A percentile compares a stretch with the other conserved stretches of the same genome.
These are phyloP conservation scores for Cyprinella venusta DNA, from an alignment of 2,797 vertebrate genomes.

Conservation along the genomic window DNA sequence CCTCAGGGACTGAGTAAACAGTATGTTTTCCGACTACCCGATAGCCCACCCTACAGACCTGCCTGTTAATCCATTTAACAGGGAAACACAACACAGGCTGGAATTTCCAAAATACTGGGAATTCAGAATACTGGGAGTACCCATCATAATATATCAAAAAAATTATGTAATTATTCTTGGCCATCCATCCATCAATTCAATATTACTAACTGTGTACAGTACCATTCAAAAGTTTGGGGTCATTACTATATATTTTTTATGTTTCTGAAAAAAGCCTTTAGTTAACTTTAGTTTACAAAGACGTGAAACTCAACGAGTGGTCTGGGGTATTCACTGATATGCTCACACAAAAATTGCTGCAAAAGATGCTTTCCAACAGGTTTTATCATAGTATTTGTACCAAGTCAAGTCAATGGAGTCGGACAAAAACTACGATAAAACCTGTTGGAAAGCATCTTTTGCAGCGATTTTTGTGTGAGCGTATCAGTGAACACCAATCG, in stretches of 20 bases:
- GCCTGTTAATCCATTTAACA: constrained; percentile 55
- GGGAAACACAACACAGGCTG: not conserved
- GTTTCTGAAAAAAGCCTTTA: not conserved
- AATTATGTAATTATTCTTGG: not conserved
- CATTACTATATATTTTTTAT: not conserved
- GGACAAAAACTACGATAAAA: no score
- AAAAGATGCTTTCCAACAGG: no score
- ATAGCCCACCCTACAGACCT: constrained; percentile 23
- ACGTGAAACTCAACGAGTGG: no score
- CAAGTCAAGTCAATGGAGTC: no score
- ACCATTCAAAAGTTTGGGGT: not conserved
- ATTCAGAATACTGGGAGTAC: not conserved
- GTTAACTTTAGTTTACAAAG: no score
- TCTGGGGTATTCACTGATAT: no score
- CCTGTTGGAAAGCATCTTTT: no score
- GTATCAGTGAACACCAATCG: no score
- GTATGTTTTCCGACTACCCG: constrained; percentile 30
- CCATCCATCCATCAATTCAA: not conserved
- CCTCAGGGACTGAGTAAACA: constrained; percentile 36
- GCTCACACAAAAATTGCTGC: no score
- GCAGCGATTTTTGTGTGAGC: no score
- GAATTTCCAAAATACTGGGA: not conserved
- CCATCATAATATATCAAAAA: not conserved
- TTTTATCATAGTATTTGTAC: no score
- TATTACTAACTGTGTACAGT: not conserved